These are phyloP conservation scores for Argyrosomus regius DNA, from an alignment of 2,797 vertebrate species.

Conservation along the genomic window DNA sequence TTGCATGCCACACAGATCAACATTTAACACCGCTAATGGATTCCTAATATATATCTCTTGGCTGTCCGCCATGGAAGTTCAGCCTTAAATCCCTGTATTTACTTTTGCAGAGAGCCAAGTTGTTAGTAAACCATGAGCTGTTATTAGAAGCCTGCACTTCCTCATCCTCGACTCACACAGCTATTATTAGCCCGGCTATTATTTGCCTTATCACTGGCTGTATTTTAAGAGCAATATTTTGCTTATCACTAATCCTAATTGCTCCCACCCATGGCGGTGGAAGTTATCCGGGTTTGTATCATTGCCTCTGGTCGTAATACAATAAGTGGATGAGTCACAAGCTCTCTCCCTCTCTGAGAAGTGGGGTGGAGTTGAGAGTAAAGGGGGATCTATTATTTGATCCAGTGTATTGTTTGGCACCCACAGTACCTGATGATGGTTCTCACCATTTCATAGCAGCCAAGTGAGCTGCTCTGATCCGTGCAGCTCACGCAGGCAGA, in stretches of 20 bases:
- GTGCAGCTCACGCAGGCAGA: constrained; percentile 24
- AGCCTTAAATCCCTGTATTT: constrained; percentile 74
- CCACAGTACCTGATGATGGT: constrained; percentile 57
- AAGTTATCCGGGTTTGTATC: constrained; percentile 68
- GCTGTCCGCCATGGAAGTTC: constrained; percentile 56
- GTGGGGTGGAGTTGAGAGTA: constrained; percentile 28
- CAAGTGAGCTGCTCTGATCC: constrained; percentile 40
- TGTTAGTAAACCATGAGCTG: constrained; percentile 76
- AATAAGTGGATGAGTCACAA: constrained; percentile 77
- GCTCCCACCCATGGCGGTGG: constrained; percentile 64
- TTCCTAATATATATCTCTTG: constrained; percentile 74
- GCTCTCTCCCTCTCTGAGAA: constrained; percentile 35
- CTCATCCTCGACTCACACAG: constrained; percentile 59
- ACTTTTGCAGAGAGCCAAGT: constrained; percentile 70
- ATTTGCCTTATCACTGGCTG: constrained; percentile 76
- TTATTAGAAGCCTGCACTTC: constrained; percentile 79
- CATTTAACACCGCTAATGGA: constrained; percentile 77
- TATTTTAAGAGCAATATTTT: constrained; percentile 78
- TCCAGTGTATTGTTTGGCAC: constrained; percentile 68
- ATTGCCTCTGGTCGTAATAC: constrained; percentile 71
- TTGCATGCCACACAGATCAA: constrained; percentile 69
- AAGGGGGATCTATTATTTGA: constrained; percentile 64
- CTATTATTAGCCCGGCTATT: constrained; percentile 81
- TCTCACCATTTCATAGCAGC: constrained; percentile 65
- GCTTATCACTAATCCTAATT: constrained; percentile 76